Percentiles rank a stretch among this genome's conserved stretches.
Conservation (phyloP, 2,888 invertebrate genomes). For the Magallana nippona region DNA sequence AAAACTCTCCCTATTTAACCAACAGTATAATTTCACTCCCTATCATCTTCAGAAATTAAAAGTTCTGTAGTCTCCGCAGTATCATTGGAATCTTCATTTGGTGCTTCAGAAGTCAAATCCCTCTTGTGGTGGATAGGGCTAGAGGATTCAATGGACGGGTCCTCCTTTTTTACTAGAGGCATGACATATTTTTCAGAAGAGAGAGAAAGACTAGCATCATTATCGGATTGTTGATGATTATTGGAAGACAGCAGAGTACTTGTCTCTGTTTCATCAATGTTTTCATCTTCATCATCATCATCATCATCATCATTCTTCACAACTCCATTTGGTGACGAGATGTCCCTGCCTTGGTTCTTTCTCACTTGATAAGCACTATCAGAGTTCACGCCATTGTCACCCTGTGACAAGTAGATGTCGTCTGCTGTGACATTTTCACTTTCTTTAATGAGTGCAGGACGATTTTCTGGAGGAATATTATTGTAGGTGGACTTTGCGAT, state of each 20-base stretch:
- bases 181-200: not conserved
- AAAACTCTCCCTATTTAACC: too few relatives aligned
- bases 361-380: not conserved
- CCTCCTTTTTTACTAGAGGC: not conserved
- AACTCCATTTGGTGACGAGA: not conserved
- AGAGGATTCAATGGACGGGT: not conserved
- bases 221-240: not conserved
- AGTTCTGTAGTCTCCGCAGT: not conserved
- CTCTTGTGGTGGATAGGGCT: not conserved
- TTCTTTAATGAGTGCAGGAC: not conserved
- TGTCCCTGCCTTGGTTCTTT: not conserved
- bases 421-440: not conserved
- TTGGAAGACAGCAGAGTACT: not conserved
- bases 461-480: not conserved
- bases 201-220: not conserved
- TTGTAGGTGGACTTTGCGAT: slow-evolving; percentile 68
- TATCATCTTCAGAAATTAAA: not conserved
- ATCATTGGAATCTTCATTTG: not conserved
- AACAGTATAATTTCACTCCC: not conserved
- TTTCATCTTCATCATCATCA: not conserved
- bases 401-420: slow-evolving; percentile 3
- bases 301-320: not conserved
- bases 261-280: slow-evolving; percentile 3
- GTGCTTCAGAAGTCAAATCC: not conserved
- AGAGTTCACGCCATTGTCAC: not conserved